Conservation (phyloP, 1,140 invertebrate species). For the Drosophila biarmipes region DNA sequence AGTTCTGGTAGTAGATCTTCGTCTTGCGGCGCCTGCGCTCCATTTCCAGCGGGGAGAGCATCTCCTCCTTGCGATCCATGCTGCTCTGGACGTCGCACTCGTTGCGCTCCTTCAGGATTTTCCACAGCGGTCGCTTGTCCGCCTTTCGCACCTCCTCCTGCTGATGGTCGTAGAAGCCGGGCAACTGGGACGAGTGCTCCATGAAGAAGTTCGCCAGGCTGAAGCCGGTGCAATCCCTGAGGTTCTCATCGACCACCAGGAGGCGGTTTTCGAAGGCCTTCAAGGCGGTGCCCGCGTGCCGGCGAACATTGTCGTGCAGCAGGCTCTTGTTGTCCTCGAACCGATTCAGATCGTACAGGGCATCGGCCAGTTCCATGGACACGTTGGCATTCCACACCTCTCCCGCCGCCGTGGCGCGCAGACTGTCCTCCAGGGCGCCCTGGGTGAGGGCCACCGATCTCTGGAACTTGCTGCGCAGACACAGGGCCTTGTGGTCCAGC, state of each 20-base stretch:
- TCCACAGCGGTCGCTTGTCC: conserved; percentile 50
- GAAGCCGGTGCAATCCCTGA: conserved; percentile 54
- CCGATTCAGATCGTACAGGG: conserved; percentile 63
- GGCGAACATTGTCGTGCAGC: conserved; percentile 47
- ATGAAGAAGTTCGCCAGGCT: conserved; percentile 58
- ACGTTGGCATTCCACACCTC: not conserved
- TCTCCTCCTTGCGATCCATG: conserved; percentile 32
- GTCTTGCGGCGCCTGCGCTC: conserved; percentile 61
- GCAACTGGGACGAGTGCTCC: conserved; percentile 37
- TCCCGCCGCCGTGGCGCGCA: not conserved
- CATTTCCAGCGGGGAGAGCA: conserved; percentile 58
- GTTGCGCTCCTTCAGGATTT: conserved; percentile 27
- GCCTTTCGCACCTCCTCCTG: conserved; percentile 3
- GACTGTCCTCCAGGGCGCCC: conserved; percentile 27
- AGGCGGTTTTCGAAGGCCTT: conserved; percentile 53
- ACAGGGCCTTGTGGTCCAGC: conserved; percentile 17
- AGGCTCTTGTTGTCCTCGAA: conserved; percentile 70
- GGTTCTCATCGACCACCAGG: conserved; percentile 60
- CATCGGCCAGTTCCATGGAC: conserved; percentile 60
- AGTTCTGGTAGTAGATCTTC: conserved; percentile 71
- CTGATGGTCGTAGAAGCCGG: conserved; percentile 35
- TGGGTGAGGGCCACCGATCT: conserved; percentile 32
- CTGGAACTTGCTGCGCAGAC: conserved; percentile 51
- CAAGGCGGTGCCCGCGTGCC: conserved; percentile 43
- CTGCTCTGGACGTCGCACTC: conserved; percentile 74